Evolutionary conservation across 2,113 vertebrate species (phyloP), one percentile per base, ranked within the genome.

Genomic region (Podarcis cretensis): DNA sequence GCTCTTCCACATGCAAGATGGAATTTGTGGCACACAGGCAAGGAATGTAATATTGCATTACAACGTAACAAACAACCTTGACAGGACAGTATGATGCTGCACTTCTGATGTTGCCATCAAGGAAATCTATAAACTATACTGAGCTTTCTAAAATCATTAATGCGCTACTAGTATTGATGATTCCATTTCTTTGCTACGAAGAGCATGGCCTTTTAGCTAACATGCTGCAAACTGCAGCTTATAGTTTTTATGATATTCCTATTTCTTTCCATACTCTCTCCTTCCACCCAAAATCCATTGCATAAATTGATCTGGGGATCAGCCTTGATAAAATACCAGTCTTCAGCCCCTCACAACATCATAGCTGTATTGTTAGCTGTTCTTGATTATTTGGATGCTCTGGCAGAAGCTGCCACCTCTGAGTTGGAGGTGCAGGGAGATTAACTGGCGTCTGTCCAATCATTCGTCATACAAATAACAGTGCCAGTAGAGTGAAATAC

Each of bases 401-500:
- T 0, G 0, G 91, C 94, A 74, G 80, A 86, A 88, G 94, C 95
- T 66, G 89, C 94, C 74, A 16, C 87, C 37, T 87, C 91, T 0
- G 84, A 92, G 93, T 63, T 43, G 43, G 93, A 94, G 91, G 90
- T 92, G 93, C 89, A 89, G 84, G 0, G 93, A 96, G 96, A 97
- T 97, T 92, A 93, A 96, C 95, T 74, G 86, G 94, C 96, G 92
- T 82, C 96, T 94, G 82, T 89, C 93, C 92, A 40, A 89, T 97
- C 94, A 97, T 98, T 98, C 96, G 94, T 98, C 98, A 98, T 95
- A 90, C 95, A 96, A 97, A 98, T 96, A 96, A 96, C 95, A 32
- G 95, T 94, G 96, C 96, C 97, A 95, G 96, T 96, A 97, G 97
- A 98, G 97, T 98, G 98, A 97, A 98, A 97, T 98, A 95, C 96